Conservation (phyloP, 1,140 invertebrate species). For the Melipona quadrifasciata region DNA sequence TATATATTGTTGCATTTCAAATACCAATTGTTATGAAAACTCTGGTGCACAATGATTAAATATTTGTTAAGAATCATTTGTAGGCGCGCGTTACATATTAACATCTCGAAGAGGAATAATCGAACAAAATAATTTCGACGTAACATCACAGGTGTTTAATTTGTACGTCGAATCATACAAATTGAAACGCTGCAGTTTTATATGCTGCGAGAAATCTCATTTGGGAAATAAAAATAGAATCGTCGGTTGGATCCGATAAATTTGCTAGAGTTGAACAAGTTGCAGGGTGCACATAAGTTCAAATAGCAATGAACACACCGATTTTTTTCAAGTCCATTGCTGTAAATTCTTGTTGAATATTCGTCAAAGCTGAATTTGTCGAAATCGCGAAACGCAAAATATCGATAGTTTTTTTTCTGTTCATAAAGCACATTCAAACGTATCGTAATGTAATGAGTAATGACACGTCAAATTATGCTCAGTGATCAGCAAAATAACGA, state of each 20-base stretch:
- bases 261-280: slow-evolving; percentile 15
- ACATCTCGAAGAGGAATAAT: not conserved
- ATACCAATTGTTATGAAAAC: not conserved
- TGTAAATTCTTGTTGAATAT: not conserved
- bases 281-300: not conserved
- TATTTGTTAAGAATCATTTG: not conserved
- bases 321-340: not conserved
- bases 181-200: not conserved
- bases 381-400: not conserved
- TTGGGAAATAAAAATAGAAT: slow-evolving; percentile 23
- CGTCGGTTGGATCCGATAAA: slow-evolving; percentile 8
- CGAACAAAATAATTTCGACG: not conserved
- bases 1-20: not conserved
- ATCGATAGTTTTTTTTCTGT: slow-evolving; percentile 11
- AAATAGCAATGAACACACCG: not conserved
- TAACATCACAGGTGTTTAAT: not conserved
- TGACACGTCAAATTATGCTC: slow-evolving; percentile 46
- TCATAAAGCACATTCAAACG: not conserved
- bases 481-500: slow-evolving; percentile 8
- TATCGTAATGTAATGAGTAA: slow-evolving; percentile 29
- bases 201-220: not conserved
- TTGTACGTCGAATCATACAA: not conserved
- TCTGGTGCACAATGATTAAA: not conserved
- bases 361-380: not conserved
- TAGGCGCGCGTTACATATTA: too few relatives aligned